Evolutionary conservation across 2,113 vertebrate genomes (phyloP).

Genomic region (Chionomys nivalis): DNA sequence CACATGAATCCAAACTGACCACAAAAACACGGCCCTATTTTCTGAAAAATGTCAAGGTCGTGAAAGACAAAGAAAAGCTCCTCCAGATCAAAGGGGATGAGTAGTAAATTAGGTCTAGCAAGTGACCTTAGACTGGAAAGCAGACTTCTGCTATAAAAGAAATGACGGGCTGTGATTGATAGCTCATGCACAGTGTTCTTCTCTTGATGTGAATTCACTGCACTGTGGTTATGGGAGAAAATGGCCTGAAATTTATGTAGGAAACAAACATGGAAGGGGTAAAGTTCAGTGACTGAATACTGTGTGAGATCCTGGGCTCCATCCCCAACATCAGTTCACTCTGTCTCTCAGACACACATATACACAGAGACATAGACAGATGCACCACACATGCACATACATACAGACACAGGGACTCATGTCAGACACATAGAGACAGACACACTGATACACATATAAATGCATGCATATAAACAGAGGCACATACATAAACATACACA

Average conservation of each 20-base stretch:
- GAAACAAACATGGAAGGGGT: not conserved
- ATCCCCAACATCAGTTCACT: not conserved
- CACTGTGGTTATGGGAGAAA: not conserved
- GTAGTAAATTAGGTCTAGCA: not conserved
- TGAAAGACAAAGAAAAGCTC: constrained; percentile 9
- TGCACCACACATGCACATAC: not conserved
- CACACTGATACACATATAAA: not conserved
- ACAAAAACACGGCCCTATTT: not conserved
- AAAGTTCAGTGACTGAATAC: not conserved
- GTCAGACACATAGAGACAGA: not conserved
- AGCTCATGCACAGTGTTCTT: not conserved
- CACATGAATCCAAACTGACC: not conserved
- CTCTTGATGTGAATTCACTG: not conserved
- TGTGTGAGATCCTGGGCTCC: not conserved
- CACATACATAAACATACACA: not conserved
- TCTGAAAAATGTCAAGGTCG: constrained; percentile 51
- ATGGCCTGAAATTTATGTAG: not conserved
- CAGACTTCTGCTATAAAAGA: not conserved
- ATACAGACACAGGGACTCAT: not conserved
- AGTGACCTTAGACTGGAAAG: not conserved
- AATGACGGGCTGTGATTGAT: too few species aligned
- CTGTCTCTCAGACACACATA: not conserved
- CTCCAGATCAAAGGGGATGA: not conserved
- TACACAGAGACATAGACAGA: not conserved
- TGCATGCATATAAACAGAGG: not conserved